phyloP scores from a whole-genome alignment of 2,888 invertebrate genomes.

The Zaprionus bogoriensis region DNA sequence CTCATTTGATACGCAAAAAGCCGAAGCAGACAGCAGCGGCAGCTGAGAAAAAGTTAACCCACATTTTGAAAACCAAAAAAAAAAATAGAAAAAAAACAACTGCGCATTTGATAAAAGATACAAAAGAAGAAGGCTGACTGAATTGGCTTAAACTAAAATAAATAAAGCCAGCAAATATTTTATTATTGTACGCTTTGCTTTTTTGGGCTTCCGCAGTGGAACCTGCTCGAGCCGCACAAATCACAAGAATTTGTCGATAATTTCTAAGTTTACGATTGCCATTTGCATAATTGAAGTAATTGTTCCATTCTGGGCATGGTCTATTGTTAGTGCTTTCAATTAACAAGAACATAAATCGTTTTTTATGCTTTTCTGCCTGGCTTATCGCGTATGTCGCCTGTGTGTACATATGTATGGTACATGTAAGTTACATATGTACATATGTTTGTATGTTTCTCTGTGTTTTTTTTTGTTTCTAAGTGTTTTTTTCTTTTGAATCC shows the following conservation, averaged over 20 bases:
- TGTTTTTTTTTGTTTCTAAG: no score
- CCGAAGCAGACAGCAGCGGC: conserved; percentile 9
- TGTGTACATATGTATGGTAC: not conserved
- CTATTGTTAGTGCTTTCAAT: not conserved
- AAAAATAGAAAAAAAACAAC: conserved; percentile 24
- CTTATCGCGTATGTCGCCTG: not conserved
- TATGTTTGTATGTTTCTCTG: no score
- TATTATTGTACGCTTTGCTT: no score
- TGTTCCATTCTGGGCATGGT: no score
- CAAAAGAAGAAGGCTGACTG: conserved; percentile 14
- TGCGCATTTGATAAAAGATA: conserved; percentile 43
- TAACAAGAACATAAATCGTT: not conserved
- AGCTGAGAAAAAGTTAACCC: conserved; percentile 52
- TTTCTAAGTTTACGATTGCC: not conserved
- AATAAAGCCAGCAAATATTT: not conserved
- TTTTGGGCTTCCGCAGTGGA: conserved; percentile 35
- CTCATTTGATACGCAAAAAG: conserved; percentile 54
- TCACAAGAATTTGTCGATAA: no score
- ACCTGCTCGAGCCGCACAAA: not conserved
- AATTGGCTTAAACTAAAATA: conserved; percentile 13
- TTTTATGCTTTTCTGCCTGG: not conserved
- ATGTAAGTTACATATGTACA: no score
- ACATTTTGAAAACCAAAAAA: conserved; percentile 52
- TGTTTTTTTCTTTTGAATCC: not conserved
- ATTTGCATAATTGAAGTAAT: not conserved